phyloP scores from a whole-genome alignment of 2,113 vertebrate species.

The Sphyrna mokarran region DNA sequence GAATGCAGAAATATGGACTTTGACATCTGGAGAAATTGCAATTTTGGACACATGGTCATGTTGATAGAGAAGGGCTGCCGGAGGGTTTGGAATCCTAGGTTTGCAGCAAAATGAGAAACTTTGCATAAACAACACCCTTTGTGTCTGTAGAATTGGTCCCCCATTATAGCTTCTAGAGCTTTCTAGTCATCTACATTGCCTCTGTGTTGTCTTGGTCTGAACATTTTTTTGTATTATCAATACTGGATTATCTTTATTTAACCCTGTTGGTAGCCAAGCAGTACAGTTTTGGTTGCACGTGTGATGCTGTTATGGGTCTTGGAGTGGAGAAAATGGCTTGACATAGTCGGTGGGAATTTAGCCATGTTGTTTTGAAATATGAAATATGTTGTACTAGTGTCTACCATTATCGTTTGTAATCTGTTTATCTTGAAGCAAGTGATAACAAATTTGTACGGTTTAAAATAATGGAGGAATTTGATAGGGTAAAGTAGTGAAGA shows the following conservation, averaged over 20 bases:
- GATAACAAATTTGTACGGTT: background rate
- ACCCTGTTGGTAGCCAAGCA: too few relatives aligned
- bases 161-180: background rate
- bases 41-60: background rate
- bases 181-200: background rate
- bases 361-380: background rate
- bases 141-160: background rate
- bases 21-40: background rate
- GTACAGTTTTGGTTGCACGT: background rate
- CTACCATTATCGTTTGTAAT: background rate
- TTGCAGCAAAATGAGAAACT: background rate
- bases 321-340: background rate
- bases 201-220: background rate
- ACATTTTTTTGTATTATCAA: background rate
- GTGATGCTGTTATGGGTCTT: background rate
- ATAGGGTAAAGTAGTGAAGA: too few relatives aligned
- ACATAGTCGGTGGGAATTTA: background rate
- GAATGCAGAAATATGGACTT: background rate
- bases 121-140: background rate
- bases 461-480: background rate
- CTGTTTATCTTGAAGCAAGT: background rate
- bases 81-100: background rate
- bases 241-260: background rate
- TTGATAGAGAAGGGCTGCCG: background rate
- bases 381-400: background rate